A percentile compares a stretch with the other conserved stretches of the same genome.
Conservation (phyloP, 2,113 vertebrate genomes). For the Mellivora capensis region DNA sequence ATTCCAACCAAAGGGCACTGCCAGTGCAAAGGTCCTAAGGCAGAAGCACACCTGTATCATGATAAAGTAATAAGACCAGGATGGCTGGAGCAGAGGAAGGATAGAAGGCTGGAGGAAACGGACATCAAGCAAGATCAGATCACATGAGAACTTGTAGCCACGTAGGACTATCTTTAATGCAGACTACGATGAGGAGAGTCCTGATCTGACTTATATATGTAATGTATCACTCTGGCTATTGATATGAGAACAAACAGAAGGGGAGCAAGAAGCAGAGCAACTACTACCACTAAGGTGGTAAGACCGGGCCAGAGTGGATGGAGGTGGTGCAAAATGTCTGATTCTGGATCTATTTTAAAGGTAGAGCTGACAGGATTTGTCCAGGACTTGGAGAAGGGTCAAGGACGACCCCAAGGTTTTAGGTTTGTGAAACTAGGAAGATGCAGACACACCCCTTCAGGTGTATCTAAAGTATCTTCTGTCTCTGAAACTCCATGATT, state of each 20-base stretch:
- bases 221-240: background rate
- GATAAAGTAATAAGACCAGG: background rate
- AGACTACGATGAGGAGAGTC: background rate
- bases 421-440: background rate
- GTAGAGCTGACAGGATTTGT: background rate
- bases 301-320: too few species aligned
- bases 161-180: background rate
- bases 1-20: background rate
- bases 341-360: background rate
- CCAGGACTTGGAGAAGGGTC: background rate
- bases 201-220: background rate
- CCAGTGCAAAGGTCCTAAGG: background rate
- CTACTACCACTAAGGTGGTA: background rate
- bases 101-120: background rate
- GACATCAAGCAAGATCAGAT: background rate
- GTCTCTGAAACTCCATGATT: background rate
- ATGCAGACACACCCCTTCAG: background rate
- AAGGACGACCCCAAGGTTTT: background rate
- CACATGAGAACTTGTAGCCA: background rate
- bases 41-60: background rate
- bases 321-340: background rate
- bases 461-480: background rate
- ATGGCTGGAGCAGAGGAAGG: background rate
- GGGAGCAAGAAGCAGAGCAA: background rate
- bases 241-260: slow-evolving; percentile 14